Conservation (phyloP, 1,140 invertebrate genomes). For the Liolophura sinensis region DNA sequence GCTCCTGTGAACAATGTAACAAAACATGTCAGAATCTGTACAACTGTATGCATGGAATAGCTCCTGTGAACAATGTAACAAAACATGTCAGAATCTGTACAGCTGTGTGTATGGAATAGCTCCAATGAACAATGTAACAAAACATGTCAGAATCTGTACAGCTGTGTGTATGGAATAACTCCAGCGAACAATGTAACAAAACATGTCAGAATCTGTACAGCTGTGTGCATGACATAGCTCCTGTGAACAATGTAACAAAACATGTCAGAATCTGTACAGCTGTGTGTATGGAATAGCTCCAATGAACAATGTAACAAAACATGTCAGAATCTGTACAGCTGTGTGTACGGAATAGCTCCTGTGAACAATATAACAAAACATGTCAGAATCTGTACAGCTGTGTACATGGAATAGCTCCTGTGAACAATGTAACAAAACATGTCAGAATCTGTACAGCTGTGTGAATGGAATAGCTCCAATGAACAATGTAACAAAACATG, state of each 20-base stretch:
- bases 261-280: slow-evolving; percentile 77
- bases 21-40: slow-evolving; percentile 75
- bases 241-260: slow-evolving; percentile 57
- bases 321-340: too few relatives aligned
- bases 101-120: slow-evolving; percentile 61
- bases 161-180: slow-evolving; percentile 54
- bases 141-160: slow-evolving; percentile 79
- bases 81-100: slow-evolving; percentile 76
- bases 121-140: slow-evolving; percentile 23
- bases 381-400: too few relatives aligned
- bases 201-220: slow-evolving; percentile 78
- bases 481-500: too few relatives aligned
- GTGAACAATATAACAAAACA: too few relatives aligned
- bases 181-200: slow-evolving; percentile 55
- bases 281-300: slow-evolving; percentile 37
- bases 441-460: too few relatives aligned
- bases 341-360: too few relatives aligned
- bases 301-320: slow-evolving; percentile 56
- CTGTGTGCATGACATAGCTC: slow-evolving; percentile 36
- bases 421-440: too few relatives aligned
- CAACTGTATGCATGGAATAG: slow-evolving; percentile 62
- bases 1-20: slow-evolving; percentile 28
- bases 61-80: slow-evolving; percentile 25
- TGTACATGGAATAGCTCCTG: too few relatives aligned
- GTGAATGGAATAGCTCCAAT: too few relatives aligned